A percentile compares a stretch with the other conserved stretches of the same genome.
Conservation (phyloP, 1,140 invertebrate species). For the Pantala flavescens region DNA sequence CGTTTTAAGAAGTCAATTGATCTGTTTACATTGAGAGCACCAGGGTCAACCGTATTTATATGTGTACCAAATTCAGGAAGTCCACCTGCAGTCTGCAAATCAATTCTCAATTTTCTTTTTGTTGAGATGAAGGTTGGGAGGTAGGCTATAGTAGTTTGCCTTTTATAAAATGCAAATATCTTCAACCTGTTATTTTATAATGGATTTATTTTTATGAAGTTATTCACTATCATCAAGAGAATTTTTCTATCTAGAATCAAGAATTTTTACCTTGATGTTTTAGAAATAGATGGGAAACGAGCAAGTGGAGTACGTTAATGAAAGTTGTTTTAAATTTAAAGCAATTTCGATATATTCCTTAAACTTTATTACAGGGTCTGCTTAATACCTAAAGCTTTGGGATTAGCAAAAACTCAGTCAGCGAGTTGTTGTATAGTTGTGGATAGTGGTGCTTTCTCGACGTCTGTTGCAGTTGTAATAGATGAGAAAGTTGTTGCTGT, state of each 20-base stretch:
- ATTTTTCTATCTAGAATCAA: too few species aligned
- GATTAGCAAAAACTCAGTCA: not conserved
- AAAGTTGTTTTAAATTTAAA: too few species aligned
- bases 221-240: too few species aligned
- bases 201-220: too few species aligned
- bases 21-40: not conserved
- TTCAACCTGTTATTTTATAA: too few species aligned
- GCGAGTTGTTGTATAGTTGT: not conserved
- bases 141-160: not conserved
- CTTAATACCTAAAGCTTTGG: not conserved
- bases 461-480: not conserved
- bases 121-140: not conserved
- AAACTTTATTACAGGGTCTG: not conserved
- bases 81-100: not conserved
- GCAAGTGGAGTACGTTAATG: too few species aligned
- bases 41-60: not conserved
- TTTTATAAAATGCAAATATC: too few species aligned
- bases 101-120: not conserved
- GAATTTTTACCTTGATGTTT: too few species aligned
- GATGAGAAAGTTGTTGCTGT: constrained; percentile 5
- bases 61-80: not conserved
- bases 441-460: not conserved
- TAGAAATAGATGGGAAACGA: too few species aligned
- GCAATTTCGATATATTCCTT: not conserved
- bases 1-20: not conserved